These are phyloP conservation scores for Acleris laterana DNA, from an alignment of 2,888 invertebrate species.

Conservation along the genomic window DNA sequence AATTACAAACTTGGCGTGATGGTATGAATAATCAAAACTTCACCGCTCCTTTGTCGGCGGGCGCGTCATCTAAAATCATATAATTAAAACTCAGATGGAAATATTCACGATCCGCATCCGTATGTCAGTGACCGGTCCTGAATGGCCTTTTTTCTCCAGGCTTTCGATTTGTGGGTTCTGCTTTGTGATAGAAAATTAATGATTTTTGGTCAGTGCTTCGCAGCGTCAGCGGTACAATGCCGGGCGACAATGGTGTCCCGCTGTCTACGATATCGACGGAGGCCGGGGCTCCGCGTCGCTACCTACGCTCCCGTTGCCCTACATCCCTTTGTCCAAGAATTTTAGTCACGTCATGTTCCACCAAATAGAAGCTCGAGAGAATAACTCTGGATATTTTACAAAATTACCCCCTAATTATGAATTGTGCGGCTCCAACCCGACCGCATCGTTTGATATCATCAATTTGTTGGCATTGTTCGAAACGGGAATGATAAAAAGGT, in stretches of 20 bases:
- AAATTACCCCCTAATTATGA: constrained; percentile 66
- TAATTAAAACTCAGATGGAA: constrained; percentile 75
- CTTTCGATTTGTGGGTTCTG: constrained; percentile 82
- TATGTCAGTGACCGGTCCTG: constrained; percentile 76
- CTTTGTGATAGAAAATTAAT: constrained; percentile 84
- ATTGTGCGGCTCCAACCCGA: constrained; percentile 39
- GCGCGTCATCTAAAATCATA: constrained; percentile 49
- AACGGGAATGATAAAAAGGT: constrained; percentile 19
- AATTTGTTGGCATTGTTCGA: constrained; percentile 50
- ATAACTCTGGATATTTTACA: constrained; percentile 62
- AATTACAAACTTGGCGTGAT: constrained; percentile 15
- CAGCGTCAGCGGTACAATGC: constrained; percentile 72
- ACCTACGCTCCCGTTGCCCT: constrained; percentile 74
- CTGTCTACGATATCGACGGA: constrained; percentile 81
- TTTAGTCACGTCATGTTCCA: constrained; percentile 67
- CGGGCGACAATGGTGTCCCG: constrained; percentile 79
- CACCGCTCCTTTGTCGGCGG: constrained; percentile 44
- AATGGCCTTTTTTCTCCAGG: constrained; percentile 75
- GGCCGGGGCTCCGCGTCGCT: constrained; percentile 58
- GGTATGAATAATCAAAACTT: constrained; percentile 32
- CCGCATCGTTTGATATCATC: constrained; percentile 49
- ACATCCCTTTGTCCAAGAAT: constrained; percentile 73
- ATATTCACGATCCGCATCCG: constrained; percentile 59
- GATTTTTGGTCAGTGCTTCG: constrained; percentile 81
- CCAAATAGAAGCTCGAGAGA: constrained; percentile 70